Evolutionary conservation across 2,888 invertebrate species (phyloP), one percentile per base, ranked within the genome.

Genomic region (Proisotoma minuta): DNA sequence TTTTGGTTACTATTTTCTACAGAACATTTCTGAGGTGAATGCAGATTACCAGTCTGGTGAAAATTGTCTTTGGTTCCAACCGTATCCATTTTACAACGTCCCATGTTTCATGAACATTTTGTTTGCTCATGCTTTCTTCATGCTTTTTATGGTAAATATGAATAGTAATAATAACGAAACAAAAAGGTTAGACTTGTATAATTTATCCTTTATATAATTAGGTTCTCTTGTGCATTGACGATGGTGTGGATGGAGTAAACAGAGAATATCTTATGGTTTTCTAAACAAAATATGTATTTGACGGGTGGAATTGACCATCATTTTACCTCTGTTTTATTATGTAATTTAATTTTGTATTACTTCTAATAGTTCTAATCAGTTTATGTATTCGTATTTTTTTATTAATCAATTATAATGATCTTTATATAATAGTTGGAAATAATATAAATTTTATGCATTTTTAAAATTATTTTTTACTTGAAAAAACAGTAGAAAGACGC

Each of bases 71-170:
- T 43, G 27, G 56, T 40, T 56, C 23, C 40, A 2, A n/a, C 56
- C 56, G 23, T 56, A 24, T 40, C 47, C 43, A 43, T 56, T 43
- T 26, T 43, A 56, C 18, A 27, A 47, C 27, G 43, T 43, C 26
- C 56, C 40, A 22, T 40, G 43, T 40, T 24, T 22, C 18, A 43
- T 20, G 26, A 40, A 56, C 20, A 56, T 56, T 12, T 20, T 56
- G n/a, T 43, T 47, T 8, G 56, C 56, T 10, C 43, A 56, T 47
- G 47, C 43, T 3, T 26, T 56, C 15, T 56, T 56, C 18, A 43
- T 56, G 26, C 10, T 43, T 18, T 56, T 56, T 40, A 56, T 56
- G 56, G 56, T 56, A 26, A 40, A 27, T 43, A 28, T 39, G 15
- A 2, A 24, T 34, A 34, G 34, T 34, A 34, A 34, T 15, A 34